These are phyloP conservation scores for Anastrepha obliqua DNA, from an alignment of 1,140 invertebrate species.

Conservation along the genomic window DNA sequence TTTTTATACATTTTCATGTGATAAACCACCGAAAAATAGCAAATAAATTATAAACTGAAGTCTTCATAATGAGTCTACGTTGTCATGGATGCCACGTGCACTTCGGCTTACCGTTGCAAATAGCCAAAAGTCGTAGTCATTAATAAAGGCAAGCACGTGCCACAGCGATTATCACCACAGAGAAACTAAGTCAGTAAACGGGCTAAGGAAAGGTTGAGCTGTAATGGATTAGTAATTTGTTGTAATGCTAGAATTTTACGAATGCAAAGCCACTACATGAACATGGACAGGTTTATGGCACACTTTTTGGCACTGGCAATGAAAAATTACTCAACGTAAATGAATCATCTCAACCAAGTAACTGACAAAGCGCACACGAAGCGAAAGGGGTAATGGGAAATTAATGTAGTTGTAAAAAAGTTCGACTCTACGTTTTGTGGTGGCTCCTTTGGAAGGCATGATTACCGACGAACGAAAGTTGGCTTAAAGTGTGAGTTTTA, in stretches of 20 bases:
- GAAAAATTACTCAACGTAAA: background rate
- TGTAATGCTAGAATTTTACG: background rate
- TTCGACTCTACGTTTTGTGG: background rate
- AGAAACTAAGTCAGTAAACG: background rate
- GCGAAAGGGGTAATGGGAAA: background rate
- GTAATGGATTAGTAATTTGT: background rate
- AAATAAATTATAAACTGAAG: background rate
- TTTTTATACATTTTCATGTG: background rate
- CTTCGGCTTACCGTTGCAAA: background rate
- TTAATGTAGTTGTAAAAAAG: constrained; percentile 25
- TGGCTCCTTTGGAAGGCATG: background rate
- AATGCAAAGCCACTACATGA: background rate
- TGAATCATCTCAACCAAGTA: background rate
- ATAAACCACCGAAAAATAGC: background rate
- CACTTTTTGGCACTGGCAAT: background rate
- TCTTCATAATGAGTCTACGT: background rate
- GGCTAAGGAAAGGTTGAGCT: background rate
- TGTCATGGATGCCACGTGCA: background rate
- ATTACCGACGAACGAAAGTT: background rate
- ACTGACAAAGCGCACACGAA: background rate
- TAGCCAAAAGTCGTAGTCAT: constrained; percentile 16
- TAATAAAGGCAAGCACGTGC: background rate
- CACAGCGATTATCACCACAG: background rate
- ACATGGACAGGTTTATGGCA: too few relatives aligned
- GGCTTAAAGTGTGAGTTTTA: too few relatives aligned